A percentile compares a stretch with the other conserved stretches of the same genome.
Evolutionary conservation across 2,888 invertebrate species (phyloP).

Genomic region (Tethea ocularis): DNA sequence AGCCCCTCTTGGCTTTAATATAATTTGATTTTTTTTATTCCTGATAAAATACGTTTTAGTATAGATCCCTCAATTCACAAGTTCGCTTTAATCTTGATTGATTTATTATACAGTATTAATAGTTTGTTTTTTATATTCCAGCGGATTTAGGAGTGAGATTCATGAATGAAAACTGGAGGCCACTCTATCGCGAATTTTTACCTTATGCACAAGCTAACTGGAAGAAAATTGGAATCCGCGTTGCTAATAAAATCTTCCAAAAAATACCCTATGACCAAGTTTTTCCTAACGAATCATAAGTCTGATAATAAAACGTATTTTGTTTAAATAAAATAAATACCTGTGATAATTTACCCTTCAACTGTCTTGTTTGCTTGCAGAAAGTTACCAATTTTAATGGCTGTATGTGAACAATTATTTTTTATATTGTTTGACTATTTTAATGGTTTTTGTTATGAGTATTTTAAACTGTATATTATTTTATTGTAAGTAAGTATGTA

Average conservation of each 20-base stretch:
- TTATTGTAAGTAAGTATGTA: no score
- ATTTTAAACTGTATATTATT: no score
- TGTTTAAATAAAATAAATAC: conserved; percentile 15
- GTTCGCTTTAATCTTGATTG: no score
- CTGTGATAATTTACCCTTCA: conserved; percentile 21
- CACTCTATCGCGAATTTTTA: conserved; percentile 81
- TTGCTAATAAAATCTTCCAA: conserved; percentile 82
- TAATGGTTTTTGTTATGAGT: no score
- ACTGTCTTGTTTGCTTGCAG: not conserved
- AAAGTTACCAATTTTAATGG: not conserved
- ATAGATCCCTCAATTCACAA: no score
- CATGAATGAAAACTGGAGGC: conserved; percentile 85
- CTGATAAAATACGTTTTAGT: no score
- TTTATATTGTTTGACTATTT: no score
- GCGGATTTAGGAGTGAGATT: conserved; percentile 81
- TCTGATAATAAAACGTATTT: conserved; percentile 12
- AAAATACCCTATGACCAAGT: conserved; percentile 78
- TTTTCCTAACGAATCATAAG: conserved; percentile 41
- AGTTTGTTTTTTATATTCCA: conserved; percentile 55
- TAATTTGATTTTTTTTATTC: no score
- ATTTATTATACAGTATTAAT: no score
- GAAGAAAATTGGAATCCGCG: conserved; percentile 78
- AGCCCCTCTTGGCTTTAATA: no score
- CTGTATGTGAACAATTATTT: no score
- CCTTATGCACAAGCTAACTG: conserved; percentile 82